These are phyloP conservation scores for Callorhinus ursinus DNA, from an alignment of 2,113 vertebrate genomes.

Conservation along the genomic window DNA sequence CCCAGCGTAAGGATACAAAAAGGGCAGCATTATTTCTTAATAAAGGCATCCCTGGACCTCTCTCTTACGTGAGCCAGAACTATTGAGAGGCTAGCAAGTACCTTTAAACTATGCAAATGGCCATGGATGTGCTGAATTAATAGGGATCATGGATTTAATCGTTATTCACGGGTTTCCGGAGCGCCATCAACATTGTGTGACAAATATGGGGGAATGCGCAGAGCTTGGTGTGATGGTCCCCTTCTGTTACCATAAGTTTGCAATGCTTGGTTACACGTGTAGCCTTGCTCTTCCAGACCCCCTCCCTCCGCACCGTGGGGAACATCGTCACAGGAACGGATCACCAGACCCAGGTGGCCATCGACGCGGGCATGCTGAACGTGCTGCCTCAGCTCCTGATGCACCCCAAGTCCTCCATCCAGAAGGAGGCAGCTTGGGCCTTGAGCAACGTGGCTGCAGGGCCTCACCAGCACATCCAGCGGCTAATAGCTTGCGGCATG, in stretches of 20 bases:
- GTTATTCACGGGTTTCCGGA: background rate
- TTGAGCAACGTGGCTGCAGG: slow-evolving; percentile 96
- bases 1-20: background rate
- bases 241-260: too few relatives aligned
- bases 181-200: rapidly evolving
- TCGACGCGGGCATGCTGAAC: slow-evolving; percentile 87
- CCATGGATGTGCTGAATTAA: background rate
- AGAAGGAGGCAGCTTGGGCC: slow-evolving; percentile 93
- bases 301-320: slow-evolving; percentile 91
- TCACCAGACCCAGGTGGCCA: slow-evolving; percentile 91
- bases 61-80: background rate
- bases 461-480: slow-evolving; percentile 91
- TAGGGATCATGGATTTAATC: background rate
- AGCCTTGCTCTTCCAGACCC: slow-evolving; percentile 85
- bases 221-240: background rate
- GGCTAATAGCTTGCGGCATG: slow-evolving; percentile 89
- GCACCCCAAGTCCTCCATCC: slow-evolving; percentile 87
- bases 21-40: background rate
- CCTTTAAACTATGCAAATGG: background rate
- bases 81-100: background rate
- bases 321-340: slow-evolving; percentile 95
- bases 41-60: background rate
- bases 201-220: background rate
- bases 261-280: background rate
- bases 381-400: slow-evolving; percentile 88